phyloP scores from a whole-genome alignment of 2,113 vertebrate species.

The Cyprinodon brontotheroides region DNA sequence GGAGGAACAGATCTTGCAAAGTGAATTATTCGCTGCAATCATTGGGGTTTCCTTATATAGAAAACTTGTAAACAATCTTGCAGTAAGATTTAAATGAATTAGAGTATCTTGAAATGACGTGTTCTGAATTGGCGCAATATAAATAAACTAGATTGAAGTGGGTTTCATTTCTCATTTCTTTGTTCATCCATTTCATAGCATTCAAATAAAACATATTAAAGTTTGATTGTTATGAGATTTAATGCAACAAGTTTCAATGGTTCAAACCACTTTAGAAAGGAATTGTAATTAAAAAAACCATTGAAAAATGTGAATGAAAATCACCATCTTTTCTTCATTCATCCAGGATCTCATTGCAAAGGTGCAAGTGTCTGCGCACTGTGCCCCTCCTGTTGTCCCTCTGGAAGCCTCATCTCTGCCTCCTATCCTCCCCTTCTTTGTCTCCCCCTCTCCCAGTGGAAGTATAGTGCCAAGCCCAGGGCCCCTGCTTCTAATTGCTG shows the following conservation, averaged over 20 bases:
- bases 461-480: constrained; percentile 73
- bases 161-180: not conserved
- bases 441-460: constrained; percentile 73
- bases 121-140: too few species aligned
- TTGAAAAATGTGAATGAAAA: not conserved
- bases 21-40: too few species aligned
- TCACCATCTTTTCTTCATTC: constrained; percentile 2
- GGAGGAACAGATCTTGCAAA: too few species aligned
- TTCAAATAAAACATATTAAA: not conserved
- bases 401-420: constrained; percentile 49
- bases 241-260: not conserved
- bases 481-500: constrained; percentile 88
- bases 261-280: not conserved
- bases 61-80: too few species aligned
- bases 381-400: constrained; percentile 48
- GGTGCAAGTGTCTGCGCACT: constrained; percentile 28
- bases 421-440: constrained; percentile 58
- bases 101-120: too few species aligned
- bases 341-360: constrained; percentile 27
- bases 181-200: not conserved
- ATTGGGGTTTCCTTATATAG: too few species aligned
- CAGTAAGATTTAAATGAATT: too few species aligned
- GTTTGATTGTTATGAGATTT: not conserved
- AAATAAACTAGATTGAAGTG: too few species aligned
- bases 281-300: not conserved